These are phyloP conservation scores for Leptopilina myrica DNA, from an alignment of 2,888 invertebrate species.

Conservation along the genomic window DNA sequence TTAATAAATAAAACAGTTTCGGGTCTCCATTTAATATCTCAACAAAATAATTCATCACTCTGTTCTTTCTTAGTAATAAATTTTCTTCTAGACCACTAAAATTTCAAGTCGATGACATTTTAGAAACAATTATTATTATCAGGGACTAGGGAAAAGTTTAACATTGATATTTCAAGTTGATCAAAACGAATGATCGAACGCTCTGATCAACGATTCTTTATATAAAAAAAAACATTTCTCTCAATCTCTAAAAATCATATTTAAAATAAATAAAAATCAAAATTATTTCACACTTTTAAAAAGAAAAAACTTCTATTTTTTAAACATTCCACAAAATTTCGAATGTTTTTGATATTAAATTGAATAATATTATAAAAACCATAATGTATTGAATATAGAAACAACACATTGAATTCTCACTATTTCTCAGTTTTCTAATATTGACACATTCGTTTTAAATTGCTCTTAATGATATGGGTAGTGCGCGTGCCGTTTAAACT, in stretches of 20 bases:
- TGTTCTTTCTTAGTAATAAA: conserved; percentile 5
- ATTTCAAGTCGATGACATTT: conserved; percentile 13
- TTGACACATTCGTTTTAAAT: conserved; percentile 32
- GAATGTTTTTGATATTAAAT: not conserved
- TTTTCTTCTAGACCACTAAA: conserved; percentile 20
- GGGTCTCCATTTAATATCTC: conserved; percentile 8
- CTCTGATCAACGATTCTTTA: conserved; percentile 7
- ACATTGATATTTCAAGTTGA: not conserved
- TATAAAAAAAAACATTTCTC: not conserved
- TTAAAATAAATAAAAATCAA: not conserved
- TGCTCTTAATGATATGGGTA: conserved; percentile 31
- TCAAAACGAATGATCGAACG: conserved; percentile 16
- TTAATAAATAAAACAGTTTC: conserved; percentile 24
- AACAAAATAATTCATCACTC: not conserved
- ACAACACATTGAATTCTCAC: conserved; percentile 27
- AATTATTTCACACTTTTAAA: too few species aligned
- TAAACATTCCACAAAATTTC: conserved; percentile 1
- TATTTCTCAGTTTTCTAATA: conserved; percentile 23
- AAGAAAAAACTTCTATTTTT: not conserved
- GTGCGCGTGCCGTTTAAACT: conserved; percentile 16
- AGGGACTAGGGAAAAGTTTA: conserved; percentile 15
- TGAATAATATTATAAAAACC: not conserved
- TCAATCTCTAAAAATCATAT: not conserved
- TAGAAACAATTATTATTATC: not conserved
- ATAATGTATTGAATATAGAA: not conserved